These are phyloP conservation scores for Nomada ferruginata DNA, from an alignment of 2,888 invertebrate genomes.

Conservation along the genomic window DNA sequence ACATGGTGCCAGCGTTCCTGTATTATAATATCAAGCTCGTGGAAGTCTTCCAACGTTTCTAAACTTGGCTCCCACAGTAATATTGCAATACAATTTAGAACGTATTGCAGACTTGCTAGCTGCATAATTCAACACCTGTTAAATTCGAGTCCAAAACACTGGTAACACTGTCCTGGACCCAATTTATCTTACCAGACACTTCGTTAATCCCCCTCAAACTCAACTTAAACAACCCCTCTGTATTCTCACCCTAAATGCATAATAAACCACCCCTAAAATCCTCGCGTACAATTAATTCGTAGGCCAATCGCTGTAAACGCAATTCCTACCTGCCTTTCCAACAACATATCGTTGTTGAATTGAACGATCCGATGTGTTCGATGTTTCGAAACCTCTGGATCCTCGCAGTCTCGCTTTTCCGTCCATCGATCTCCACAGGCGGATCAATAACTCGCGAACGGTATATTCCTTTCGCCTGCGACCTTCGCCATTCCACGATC, in stretches of 20 bases:
- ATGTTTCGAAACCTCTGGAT: conserved; percentile 22
- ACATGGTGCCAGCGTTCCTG: neutral
- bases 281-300: no score
- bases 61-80: neutral
- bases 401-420: conserved; percentile 22
- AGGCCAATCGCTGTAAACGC: no score
- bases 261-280: no score
- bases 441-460: conserved; percentile 64
- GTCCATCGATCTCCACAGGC: conserved; percentile 36
- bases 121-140: no score
- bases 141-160: no score
- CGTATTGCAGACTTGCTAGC: no score
- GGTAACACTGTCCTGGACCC: no score
- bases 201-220: no score
- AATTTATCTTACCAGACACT: no score
- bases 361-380: neutral
- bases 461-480: conserved; percentile 63
- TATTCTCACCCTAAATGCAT: no score
- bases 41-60: neutral
- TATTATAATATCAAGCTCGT: conserved; percentile 2
- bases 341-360: neutral
- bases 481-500: conserved; percentile 72
- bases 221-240: no score
- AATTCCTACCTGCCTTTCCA: no score
- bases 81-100: neutral